These are phyloP conservation scores for Clitarchus hookeri DNA, from an alignment of 2,888 invertebrate species.

Conservation along the genomic window DNA sequence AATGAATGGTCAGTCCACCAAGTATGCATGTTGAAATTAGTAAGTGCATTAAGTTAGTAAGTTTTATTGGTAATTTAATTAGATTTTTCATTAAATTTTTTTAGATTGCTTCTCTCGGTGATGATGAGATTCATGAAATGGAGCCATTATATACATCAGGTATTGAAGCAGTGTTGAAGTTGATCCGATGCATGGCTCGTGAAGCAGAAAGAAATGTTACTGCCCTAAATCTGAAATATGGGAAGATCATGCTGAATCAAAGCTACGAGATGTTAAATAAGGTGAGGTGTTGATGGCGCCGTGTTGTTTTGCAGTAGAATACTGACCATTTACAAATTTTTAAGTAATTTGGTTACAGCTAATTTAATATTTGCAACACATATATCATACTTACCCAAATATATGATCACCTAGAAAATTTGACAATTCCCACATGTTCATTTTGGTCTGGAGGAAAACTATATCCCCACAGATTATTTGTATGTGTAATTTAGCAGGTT, in stretches of 20 bases:
- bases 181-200: conserved; percentile 68
- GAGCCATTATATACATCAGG: conserved; percentile 69
- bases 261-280: conserved; percentile 80
- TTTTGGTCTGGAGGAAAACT: too few relatives aligned
- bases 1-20: neutral
- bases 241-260: conserved; percentile 80
- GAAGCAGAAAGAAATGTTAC: conserved; percentile 65
- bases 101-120: conserved; percentile 57
- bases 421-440: too few relatives aligned
- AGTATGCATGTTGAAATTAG: too few relatives aligned
- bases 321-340: neutral
- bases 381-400: too few relatives aligned
- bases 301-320: neutral
- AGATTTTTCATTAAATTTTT: neutral
- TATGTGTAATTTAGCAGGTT: too few relatives aligned
- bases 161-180: conserved; percentile 69
- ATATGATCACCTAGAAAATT: too few relatives aligned
- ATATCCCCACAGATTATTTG: too few relatives aligned
- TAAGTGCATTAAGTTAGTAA: too few relatives aligned
- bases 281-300: conserved; percentile 52
- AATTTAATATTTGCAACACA: conserved; percentile 10
- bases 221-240: conserved; percentile 67
- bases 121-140: conserved; percentile 58
- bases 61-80: too few relatives aligned
- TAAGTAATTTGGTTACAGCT: neutral